phyloP scores from a whole-genome alignment of 2,888 invertebrate species.

The Choristoneura rosaceana region DNA sequence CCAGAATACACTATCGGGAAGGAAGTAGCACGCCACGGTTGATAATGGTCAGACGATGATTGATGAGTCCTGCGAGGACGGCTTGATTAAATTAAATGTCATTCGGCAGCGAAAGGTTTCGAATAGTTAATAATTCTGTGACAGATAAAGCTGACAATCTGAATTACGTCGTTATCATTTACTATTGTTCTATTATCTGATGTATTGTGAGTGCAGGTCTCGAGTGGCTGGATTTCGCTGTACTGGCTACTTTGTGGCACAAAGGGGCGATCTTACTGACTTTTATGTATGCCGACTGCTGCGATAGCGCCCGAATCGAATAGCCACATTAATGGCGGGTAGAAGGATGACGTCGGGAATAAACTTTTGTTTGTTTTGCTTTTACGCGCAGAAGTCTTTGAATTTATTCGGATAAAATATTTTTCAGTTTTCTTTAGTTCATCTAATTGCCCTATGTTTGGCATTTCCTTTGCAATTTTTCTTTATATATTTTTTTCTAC shows the following conservation, averaged over 20 bases:
- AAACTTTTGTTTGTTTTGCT: slow-evolving; percentile 22
- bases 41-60: slow-evolving; percentile 46
- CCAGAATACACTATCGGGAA: slow-evolving; percentile 30
- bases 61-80: slow-evolving; percentile 37
- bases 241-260: slow-evolving; percentile 17
- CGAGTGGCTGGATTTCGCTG: slow-evolving; percentile 20
- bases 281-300: slow-evolving; percentile 30
- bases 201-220: slow-evolving; percentile 21
- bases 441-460: too few species aligned
- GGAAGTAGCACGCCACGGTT: slow-evolving; percentile 32
- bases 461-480: too few species aligned
- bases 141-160: neutral
- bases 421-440: neutral
- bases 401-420: too few species aligned
- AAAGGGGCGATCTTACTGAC: slow-evolving; percentile 23
- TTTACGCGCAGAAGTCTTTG: neutral
- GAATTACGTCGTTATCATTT: slow-evolving; percentile 9
- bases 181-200: slow-evolving; percentile 26
- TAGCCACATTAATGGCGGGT: slow-evolving; percentile 19
- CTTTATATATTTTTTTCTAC: too few species aligned
- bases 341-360: slow-evolving; percentile 6
- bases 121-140: slow-evolving; percentile 23
- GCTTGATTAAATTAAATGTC: slow-evolving; percentile 46
- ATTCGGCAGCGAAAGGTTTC: slow-evolving; percentile 31
- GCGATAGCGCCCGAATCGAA: slow-evolving; percentile 26